Evolutionary conservation across 92 coral and sea anemone genomes (phyloP).

Genomic region (Metridium senile): DNA sequence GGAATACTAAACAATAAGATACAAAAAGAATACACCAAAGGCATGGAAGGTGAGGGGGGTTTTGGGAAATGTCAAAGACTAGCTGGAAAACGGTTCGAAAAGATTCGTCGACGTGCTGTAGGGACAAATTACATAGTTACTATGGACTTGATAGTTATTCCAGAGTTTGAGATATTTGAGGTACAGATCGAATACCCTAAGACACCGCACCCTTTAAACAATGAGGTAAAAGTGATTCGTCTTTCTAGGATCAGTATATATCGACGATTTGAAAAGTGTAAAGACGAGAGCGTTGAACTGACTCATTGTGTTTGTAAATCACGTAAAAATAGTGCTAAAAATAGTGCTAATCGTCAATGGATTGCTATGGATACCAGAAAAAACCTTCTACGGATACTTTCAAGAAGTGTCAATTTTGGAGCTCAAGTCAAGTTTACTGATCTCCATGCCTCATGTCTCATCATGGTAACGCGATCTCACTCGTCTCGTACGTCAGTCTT

Average conservation of each 20-base stretch:
- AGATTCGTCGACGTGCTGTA: constrained; percentile 74
- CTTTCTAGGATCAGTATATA: constrained; percentile 84
- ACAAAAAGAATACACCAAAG: constrained; percentile 62
- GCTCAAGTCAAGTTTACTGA: constrained; percentile 66
- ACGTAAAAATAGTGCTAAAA: constrained; percentile 30
- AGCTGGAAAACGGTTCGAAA: constrained; percentile 66
- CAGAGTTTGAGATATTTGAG: constrained; percentile 82
- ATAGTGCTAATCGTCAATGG: constrained; percentile 51
- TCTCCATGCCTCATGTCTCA: constrained; percentile 70
- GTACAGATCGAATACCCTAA: constrained; percentile 68
- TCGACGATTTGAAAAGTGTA: constrained; percentile 77
- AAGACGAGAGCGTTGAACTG: constrained; percentile 66
- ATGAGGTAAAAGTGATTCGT: constrained; percentile 31
- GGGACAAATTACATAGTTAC: constrained; percentile 57
- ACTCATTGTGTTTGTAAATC: constrained; percentile 82
- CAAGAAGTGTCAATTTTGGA: constrained; percentile 69
- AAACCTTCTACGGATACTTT: constrained; percentile 54
- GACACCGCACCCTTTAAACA: constrained; percentile 1
- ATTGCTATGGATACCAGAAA: constrained; percentile 54
- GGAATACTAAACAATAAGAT: constrained; percentile 84
- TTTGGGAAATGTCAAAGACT: constrained; percentile 90
- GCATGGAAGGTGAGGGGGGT: constrained; percentile 46
- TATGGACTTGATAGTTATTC: constrained; percentile 81
- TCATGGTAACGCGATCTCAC: constrained; percentile 77
- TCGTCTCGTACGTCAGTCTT: constrained; percentile 60